These are phyloP conservation scores for Cygnus atratus DNA, from an alignment of 2,113 vertebrate genomes.

Conservation along the genomic window DNA sequence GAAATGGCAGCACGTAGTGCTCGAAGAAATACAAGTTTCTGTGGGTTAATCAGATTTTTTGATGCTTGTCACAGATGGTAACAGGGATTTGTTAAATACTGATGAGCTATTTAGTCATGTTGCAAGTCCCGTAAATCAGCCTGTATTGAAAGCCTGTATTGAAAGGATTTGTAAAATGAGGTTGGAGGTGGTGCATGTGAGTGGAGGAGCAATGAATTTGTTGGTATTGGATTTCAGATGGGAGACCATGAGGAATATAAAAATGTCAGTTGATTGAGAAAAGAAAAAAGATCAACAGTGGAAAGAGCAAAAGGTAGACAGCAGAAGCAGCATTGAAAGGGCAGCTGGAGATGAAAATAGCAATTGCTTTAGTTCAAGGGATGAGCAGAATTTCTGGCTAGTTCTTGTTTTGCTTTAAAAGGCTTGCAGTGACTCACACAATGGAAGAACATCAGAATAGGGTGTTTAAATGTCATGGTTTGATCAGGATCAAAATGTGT, in stretches of 20 bases:
- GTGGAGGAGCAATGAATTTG: not conserved
- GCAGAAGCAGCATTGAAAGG: slow-evolving; percentile 8
- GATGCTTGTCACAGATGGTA: slow-evolving; percentile 24
- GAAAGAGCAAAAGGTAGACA: slow-evolving; percentile 11
- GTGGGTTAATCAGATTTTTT: slow-evolving; percentile 37
- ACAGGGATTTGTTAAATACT: slow-evolving; percentile 26
- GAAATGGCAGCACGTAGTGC: not conserved
- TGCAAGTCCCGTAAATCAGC: slow-evolving; percentile 44
- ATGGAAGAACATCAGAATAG: not conserved
- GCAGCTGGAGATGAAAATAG: slow-evolving; percentile 31
- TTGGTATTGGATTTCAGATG: slow-evolving; percentile 5
- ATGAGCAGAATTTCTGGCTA: slow-evolving; percentile 30
- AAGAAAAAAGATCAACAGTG: not conserved
- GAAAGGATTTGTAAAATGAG: not conserved
- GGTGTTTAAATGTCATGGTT: not conserved
- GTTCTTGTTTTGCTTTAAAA: not conserved
- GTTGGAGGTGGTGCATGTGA: not conserved
- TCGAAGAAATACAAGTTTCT: not conserved
- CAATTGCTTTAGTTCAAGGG: not conserved
- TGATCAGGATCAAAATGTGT: not conserved
- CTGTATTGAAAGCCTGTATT: slow-evolving; percentile 6
- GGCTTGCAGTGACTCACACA: not conserved
- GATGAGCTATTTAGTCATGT: slow-evolving; percentile 54
- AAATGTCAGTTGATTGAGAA: not conserved
- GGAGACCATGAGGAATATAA: not conserved